phyloP scores from a whole-genome alignment of 1,140 invertebrate species.

The Apolygus lucorum region DNA sequence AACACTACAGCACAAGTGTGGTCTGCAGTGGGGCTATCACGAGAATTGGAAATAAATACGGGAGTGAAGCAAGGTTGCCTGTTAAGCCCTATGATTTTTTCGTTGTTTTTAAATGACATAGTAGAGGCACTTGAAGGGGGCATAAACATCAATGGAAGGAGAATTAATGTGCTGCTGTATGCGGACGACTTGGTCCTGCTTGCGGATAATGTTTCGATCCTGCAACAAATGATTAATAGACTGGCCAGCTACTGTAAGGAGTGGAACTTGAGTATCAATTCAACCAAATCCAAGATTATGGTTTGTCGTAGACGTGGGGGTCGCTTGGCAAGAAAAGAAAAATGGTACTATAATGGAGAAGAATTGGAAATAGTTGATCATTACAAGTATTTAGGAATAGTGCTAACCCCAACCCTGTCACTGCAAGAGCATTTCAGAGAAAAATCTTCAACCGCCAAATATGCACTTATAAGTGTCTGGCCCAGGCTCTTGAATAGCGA shows the following conservation, averaged over 20 bases:
- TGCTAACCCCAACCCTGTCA: no score
- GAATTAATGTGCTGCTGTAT: not conserved
- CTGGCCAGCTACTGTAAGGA: not conserved
- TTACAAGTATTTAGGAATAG: no score
- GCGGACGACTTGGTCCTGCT: no score
- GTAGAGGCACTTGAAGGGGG: not conserved
- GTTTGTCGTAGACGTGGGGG: no score
- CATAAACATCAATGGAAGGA: not conserved
- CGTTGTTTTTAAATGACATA: not conserved
- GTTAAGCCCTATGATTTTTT: no score
- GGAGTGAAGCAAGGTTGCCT: no score
- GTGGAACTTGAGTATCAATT: not conserved
- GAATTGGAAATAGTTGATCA: not conserved
- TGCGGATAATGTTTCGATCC: not conserved
- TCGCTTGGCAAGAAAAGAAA: no score
- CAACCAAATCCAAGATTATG: not conserved
- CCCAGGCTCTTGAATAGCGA: not conserved
- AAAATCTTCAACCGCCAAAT: not conserved
- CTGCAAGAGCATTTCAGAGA: not conserved
- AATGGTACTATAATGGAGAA: no score
- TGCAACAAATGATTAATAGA: not conserved
- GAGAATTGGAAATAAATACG: no score
- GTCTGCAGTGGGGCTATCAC: not conserved
- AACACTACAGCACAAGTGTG: not conserved
- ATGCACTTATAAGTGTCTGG: not conserved